phyloP scores from a whole-genome alignment of 2,113 vertebrate species.

The Toxostoma redivivum region DNA sequence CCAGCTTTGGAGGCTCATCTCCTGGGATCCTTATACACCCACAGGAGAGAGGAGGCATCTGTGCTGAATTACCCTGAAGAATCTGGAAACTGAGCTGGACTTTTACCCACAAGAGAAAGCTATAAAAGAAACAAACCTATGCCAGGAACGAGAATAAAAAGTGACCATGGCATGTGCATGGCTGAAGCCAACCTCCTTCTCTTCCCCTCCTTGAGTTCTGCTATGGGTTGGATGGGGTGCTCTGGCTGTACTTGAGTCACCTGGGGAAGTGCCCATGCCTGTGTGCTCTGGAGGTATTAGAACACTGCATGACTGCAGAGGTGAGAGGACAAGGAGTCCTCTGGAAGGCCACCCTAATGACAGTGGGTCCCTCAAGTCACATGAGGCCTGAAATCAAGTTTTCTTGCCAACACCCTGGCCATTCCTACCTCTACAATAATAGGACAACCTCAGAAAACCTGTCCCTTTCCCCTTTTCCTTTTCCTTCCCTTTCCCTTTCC shows the following conservation, averaged over 20 bases:
- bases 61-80: neutral
- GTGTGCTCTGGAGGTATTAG: neutral
- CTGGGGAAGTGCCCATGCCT: neutral
- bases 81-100: neutral
- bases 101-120: neutral
- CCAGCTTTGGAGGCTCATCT: neutral
- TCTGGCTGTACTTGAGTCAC: neutral
- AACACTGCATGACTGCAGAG: neutral
- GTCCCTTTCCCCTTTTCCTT: neutral
- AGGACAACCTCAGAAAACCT: neutral
- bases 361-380: neutral
- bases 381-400: neutral
- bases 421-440: neutral
- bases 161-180: neutral
- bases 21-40: conserved; percentile 21
- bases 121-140: neutral
- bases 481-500: neutral
- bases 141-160: neutral
- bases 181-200: neutral
- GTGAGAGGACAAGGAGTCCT: neutral
- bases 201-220: neutral
- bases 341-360: neutral
- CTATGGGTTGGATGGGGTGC: neutral
- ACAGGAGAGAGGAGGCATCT: neutral
- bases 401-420: neutral